A percentile compares a stretch with the other conserved stretches of the same genome.
phyloP scores from a whole-genome alignment of 2,797 vertebrate genomes.

The Myotis findleyi region DNA sequence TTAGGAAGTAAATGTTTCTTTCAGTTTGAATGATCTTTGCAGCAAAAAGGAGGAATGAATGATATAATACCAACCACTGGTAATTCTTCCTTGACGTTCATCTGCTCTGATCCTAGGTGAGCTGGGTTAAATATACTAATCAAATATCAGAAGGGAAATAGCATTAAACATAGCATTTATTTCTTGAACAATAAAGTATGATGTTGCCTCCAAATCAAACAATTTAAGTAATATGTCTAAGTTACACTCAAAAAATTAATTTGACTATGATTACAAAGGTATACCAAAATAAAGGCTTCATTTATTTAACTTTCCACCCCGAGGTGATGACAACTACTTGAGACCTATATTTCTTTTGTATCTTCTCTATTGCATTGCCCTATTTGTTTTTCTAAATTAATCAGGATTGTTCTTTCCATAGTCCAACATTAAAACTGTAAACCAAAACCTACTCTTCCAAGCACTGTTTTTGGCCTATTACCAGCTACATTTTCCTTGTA shows the following conservation, averaged over 20 bases:
- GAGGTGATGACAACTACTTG: not conserved
- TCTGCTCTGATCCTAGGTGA: not conserved
- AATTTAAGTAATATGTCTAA: constrained; percentile 4
- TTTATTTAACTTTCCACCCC: not conserved
- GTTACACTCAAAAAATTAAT: not conserved
- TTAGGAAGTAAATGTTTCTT: constrained; percentile 56
- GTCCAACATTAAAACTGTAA: not conserved
- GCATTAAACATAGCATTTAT: constrained; percentile 16
- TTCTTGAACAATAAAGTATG: constrained; percentile 1
- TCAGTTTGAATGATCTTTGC: constrained; percentile 54
- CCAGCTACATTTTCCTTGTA: not conserved
- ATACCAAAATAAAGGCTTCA: not conserved
- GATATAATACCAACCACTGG: not conserved
- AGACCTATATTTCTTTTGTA: not conserved
- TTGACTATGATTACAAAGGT: constrained; percentile 20
- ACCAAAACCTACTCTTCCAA: not conserved
- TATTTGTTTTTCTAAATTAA: not conserved
- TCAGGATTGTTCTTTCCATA: not conserved
- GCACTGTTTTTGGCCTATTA: not conserved
- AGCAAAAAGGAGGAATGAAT: constrained; percentile 62
- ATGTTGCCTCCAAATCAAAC: not conserved
- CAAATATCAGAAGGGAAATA: constrained; percentile 5
- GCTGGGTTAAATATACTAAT: constrained; percentile 22
- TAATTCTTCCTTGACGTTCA: constrained; percentile 31
- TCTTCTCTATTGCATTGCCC: not conserved